Conservation (phyloP, 2,888 invertebrate species). For the Temnothorax unifasciatus region DNA sequence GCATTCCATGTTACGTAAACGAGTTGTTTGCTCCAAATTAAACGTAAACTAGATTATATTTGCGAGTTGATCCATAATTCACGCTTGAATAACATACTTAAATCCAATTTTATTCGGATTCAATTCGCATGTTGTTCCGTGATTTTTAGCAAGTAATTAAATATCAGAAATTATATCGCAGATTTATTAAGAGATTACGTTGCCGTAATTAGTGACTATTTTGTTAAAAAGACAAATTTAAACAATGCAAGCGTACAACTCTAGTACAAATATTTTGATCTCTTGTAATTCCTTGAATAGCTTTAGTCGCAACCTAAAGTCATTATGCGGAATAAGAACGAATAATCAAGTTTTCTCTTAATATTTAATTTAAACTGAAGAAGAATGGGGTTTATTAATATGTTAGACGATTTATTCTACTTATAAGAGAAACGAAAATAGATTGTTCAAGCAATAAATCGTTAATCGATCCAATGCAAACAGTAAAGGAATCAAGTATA, state of each 20-base stretch:
- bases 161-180: not conserved
- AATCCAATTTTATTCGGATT: conserved; percentile 2
- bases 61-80: conserved; percentile 30
- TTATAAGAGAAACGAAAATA: not conserved
- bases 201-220: not conserved
- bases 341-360: not conserved
- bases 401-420: conserved; percentile 19
- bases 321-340: conserved; percentile 11
- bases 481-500: not conserved
- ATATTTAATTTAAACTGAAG: conserved; percentile 23
- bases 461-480: not conserved
- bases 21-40: conserved; percentile 37
- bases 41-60: conserved; percentile 22
- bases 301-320: not conserved
- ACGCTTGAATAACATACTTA: conserved; percentile 12
- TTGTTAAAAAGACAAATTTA: not conserved
- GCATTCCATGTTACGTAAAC: conserved; percentile 13
- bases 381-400: not conserved
- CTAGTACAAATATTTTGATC: not conserved
- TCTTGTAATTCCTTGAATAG: not conserved
- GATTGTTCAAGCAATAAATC: not conserved
- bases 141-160: conserved; percentile 20
- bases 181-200: not conserved
- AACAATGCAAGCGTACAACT: not conserved
- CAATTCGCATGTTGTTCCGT: not conserved